Conservation (phyloP, 1,140 invertebrate species). For the Microvelia longipes region DNA sequence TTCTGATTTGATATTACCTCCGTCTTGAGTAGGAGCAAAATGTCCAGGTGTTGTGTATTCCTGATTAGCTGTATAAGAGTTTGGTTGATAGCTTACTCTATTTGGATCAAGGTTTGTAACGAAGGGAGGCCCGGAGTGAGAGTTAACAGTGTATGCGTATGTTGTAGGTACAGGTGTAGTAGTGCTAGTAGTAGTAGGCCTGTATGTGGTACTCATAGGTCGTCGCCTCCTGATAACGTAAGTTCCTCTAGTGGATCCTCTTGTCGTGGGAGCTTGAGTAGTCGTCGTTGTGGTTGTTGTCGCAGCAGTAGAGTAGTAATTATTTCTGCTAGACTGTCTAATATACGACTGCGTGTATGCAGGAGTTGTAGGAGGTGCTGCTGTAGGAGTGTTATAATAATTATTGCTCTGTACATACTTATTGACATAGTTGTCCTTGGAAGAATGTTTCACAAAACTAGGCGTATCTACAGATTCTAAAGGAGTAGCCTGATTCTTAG, state of each 20-base stretch:
- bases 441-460: constrained; percentile 22
- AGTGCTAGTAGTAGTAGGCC: constrained; percentile 2
- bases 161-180: not conserved
- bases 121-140: constrained; percentile 4
- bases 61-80: constrained; percentile 15
- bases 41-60: constrained; percentile 1
- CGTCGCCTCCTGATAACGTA: not conserved
- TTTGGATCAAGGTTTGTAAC: constrained; percentile 23
- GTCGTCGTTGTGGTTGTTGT: not conserved
- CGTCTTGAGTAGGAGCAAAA: not conserved
- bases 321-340: not conserved
- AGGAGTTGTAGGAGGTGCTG: constrained; percentile 15
- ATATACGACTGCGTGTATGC: constrained; percentile 8
- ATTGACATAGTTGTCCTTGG: constrained; percentile 19
- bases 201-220: not conserved
- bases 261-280: not conserved
- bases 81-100: constrained; percentile 26
- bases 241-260: not conserved
- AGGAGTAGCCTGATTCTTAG: constrained; percentile 17
- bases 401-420: not conserved
- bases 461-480: constrained; percentile 14
- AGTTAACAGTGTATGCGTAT: constrained; percentile 4
- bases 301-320: not conserved
- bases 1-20: not conserved
- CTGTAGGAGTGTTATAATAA: constrained; percentile 6